These are phyloP conservation scores for Drosophila subquinaria DNA, from an alignment of 2,888 invertebrate species.

Conservation along the genomic window DNA sequence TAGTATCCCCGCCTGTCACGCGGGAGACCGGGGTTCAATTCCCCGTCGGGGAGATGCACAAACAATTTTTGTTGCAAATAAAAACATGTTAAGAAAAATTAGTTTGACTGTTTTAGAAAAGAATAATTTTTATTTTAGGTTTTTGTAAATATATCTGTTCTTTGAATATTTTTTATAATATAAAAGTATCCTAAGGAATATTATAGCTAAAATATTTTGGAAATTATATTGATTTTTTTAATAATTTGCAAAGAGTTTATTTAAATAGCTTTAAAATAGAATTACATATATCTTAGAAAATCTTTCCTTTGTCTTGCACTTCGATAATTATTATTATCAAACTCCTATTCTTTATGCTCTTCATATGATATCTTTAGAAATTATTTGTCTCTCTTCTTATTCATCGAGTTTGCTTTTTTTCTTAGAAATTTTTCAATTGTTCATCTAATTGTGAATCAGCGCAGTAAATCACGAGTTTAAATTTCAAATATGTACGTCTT, in stretches of 20 bases:
- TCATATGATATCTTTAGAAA: background rate
- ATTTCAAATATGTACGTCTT: background rate
- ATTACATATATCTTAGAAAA: background rate
- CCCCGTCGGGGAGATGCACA: too few species aligned
- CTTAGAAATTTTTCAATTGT: background rate
- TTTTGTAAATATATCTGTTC: too few species aligned
- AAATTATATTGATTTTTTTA: too few species aligned
- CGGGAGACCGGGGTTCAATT: too few species aligned
- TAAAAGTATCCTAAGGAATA: too few species aligned
- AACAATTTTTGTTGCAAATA: too few species aligned
- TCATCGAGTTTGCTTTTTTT: background rate
- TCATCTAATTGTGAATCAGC: slow-evolving; percentile 10
- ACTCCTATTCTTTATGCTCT: background rate
- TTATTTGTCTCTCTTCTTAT: background rate
- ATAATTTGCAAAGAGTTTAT: background rate
- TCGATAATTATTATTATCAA: background rate
- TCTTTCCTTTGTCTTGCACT: background rate
- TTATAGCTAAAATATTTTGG: too few species aligned
- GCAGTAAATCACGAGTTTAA: slow-evolving; percentile 7
- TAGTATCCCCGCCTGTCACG: too few species aligned
- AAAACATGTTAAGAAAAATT: too few species aligned
- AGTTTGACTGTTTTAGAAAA: too few species aligned
- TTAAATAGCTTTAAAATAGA: background rate
- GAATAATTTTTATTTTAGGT: too few species aligned
- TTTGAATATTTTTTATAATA: too few species aligned